Base-by-base conservation (phyloP, 1,140 invertebrate genomes). In the Tetramorium alpestre region DNA sequence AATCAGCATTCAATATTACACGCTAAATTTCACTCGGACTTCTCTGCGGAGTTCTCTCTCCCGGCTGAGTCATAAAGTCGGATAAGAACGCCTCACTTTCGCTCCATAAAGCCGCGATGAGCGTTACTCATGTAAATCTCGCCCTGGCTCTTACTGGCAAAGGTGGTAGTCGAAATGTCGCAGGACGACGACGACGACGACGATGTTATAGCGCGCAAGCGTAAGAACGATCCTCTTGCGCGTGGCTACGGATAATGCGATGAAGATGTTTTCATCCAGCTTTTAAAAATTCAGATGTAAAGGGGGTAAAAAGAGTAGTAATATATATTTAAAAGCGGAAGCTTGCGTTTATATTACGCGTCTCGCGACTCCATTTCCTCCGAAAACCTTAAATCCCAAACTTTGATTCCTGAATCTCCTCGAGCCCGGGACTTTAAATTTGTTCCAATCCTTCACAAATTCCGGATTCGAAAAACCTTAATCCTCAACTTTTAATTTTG, bases 1-100 rank as follows among this genome's bases (percentile, higher is more conserved):
- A 80, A 86, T 78, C 85, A 86, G 80, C 80, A 84, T 84, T 84
- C 80, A 84, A 84, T 84, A 84, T 84, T 84, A 84, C 69, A 84
- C 80, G 80, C 80, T 84, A 84, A 84, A 84, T 84, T 84, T 84
- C 80, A 73, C 67, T 72, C 80, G 54, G 80, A 82, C 67, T 82
- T 73, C 25, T 73, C 67, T 6, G 0, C 11, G 16, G 41, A 73
- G 54, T 84, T 75, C 69, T 84, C 80, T 47, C 80, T 47, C 13
- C 25, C 51, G 25, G 18, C 38, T 70, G 51, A 82, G 67, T 82
- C 67, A 51, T 82, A 60, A 73, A 84, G 80, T 60, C 80, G 69
- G 80, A 84, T 84, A 84, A 84, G 80, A 60, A 84, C 41, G 69
- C 41, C 67, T 84, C 80, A 75, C 80, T 75, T 84, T 84, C 54